phyloP scores from a whole-genome alignment of 2,797 vertebrate genomes.

The Mallotus villosus region DNA sequence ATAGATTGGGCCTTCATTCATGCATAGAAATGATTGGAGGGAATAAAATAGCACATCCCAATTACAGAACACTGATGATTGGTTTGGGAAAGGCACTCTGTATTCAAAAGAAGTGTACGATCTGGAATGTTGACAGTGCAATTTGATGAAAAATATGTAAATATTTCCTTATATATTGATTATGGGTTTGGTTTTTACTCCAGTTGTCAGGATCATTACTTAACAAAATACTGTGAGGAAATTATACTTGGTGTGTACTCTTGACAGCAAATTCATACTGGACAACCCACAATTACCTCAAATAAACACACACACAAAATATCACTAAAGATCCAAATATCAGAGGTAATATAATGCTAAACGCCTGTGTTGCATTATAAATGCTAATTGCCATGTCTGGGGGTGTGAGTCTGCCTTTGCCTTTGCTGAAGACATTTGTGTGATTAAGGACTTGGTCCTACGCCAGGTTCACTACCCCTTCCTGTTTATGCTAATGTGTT shows the following conservation, averaged over 20 bases:
- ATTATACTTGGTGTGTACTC: neutral
- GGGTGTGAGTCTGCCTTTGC: neutral
- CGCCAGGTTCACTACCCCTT: neutral
- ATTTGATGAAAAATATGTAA: neutral
- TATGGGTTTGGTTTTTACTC: neutral
- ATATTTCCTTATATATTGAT: neutral
- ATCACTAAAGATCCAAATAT: neutral
- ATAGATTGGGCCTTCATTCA: constrained; percentile 1
- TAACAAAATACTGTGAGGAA: neutral
- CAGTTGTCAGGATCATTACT: neutral
- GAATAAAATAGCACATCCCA: neutral
- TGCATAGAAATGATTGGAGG: neutral
- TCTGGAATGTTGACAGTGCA: neutral
- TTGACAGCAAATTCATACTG: neutral
- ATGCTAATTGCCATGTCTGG: constrained; percentile 4
- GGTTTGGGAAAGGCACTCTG: neutral
- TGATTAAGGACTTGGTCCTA: constrained; percentile 5
- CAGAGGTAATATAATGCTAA: too few species aligned
- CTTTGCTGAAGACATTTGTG: constrained; percentile 1
- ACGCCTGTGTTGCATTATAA: neutral
- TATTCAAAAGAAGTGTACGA: neutral
- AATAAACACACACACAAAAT: neutral
- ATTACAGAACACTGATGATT: constrained; percentile 1
- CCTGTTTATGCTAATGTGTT: neutral
- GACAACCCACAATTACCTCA: neutral